These are phyloP conservation scores for Xylocopa sonorina DNA, from an alignment of 1,140 invertebrate species.

Conservation along the genomic window DNA sequence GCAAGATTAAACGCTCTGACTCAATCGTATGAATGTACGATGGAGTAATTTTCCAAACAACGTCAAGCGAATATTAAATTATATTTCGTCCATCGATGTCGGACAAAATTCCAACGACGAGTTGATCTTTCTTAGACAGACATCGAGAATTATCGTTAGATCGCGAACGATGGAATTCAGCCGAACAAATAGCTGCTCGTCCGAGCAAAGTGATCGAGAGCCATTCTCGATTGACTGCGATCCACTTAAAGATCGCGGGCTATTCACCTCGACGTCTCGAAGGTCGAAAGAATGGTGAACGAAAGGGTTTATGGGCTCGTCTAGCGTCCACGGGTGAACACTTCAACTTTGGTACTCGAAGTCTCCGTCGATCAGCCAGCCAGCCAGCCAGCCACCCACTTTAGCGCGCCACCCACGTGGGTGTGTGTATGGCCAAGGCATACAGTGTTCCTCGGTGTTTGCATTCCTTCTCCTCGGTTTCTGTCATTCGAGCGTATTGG, in stretches of 20 bases:
- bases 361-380: constrained; percentile 38
- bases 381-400: constrained; percentile 56
- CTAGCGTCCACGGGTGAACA: constrained; percentile 15
- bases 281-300: constrained; percentile 50
- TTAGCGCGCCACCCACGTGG: constrained; percentile 57
- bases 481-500: constrained; percentile 8
- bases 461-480: constrained; percentile 57
- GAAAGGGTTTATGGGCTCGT: constrained; percentile 34
- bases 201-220: not conserved
- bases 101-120: no score
- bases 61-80: no score
- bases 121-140: not conserved
- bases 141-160: no score
- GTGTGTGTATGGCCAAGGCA: constrained; percentile 46
- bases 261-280: constrained; percentile 36
- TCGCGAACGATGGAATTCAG: not conserved
- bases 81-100: no score
- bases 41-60: no score
- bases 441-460: constrained; percentile 57
- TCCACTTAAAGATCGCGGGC: constrained; percentile 10
- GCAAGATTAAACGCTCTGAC: not conserved
- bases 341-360: constrained; percentile 26
- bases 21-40: no score
- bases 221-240: constrained; percentile 16
- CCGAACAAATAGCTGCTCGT: constrained; percentile 7